Percentiles rank a stretch among this genome's conserved stretches.
Conservation (phyloP, 2,888 invertebrate species). For the Oxytorus armatus region DNA sequence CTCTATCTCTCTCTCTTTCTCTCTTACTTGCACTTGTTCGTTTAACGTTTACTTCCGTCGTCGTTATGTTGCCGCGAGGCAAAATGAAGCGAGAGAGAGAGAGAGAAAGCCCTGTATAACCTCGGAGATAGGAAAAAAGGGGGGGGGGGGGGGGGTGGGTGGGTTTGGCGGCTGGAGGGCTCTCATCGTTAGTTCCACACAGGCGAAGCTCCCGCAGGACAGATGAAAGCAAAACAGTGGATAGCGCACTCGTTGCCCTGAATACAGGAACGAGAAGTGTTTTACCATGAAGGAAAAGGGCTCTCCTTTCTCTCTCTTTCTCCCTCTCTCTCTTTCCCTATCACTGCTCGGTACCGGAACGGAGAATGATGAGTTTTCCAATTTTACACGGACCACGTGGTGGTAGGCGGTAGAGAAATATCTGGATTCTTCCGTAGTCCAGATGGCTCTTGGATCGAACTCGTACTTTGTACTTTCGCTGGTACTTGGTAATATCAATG, state of each 20-base stretch:
- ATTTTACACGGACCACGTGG: background rate
- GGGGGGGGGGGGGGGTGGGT: slow-evolving; percentile 10
- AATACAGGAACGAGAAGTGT: slow-evolving; percentile 65
- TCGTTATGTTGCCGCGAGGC: slow-evolving; percentile 41
- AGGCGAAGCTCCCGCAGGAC: slow-evolving; percentile 64
- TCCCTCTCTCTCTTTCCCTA: no score
- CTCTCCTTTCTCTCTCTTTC: slow-evolving; percentile 5
- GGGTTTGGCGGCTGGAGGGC: background rate
- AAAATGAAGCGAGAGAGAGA: slow-evolving; percentile 63
- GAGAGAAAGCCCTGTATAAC: slow-evolving; percentile 32
- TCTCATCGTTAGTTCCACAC: slow-evolving; percentile 72
- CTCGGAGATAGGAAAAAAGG: slow-evolving; percentile 15
- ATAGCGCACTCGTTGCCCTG: slow-evolving; percentile 72
- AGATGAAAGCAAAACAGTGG: slow-evolving; percentile 79
- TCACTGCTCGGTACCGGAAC: no score
- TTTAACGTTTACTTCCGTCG: slow-evolving; percentile 18
- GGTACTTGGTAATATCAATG: background rate
- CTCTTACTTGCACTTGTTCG: slow-evolving; percentile 42
- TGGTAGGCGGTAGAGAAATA: background rate
- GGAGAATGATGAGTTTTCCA: slow-evolving; percentile 36
- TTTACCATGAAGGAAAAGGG: slow-evolving; percentile 66
- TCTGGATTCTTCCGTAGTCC: background rate
- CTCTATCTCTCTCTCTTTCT: no score
- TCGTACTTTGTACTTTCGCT: background rate
- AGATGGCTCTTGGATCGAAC: background rate